Evolutionary conservation across 2,797 vertebrate genomes (phyloP).

Genomic region (Prionace glauca): DNA sequence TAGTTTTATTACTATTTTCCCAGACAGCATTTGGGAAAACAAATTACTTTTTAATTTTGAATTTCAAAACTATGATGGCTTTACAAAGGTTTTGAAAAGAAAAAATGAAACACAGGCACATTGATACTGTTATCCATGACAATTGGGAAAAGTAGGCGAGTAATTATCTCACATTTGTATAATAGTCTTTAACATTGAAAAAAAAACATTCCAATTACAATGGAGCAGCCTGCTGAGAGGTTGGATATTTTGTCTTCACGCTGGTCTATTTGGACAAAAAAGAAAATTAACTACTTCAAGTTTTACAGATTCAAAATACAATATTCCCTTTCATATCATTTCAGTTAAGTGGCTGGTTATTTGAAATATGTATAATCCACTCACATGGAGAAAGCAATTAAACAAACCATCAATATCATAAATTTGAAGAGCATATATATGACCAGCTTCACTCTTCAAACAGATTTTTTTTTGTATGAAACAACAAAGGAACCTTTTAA

Average conservation of each 20-base stretch:
- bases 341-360: neutral
- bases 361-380: neutral
- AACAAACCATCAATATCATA: neutral
- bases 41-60: neutral
- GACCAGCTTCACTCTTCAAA: slow-evolving; percentile 18
- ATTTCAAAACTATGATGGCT: neutral
- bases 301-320: neutral
- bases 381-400: slow-evolving; percentile 3
- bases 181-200: neutral
- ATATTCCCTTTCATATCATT: slow-evolving; percentile 14
- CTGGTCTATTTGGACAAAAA: neutral
- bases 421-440: slow-evolving; percentile 23
- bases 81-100: neutral
- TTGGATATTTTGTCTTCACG: neutral
- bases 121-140: neutral
- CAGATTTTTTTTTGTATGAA: neutral
- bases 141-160: neutral
- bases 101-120: neutral
- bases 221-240: neutral
- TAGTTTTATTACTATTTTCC: neutral
- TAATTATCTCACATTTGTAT: neutral
- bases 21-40: neutral
- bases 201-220: neutral
- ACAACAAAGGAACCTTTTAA: slow-evolving; percentile 27
- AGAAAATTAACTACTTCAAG: neutral